Percentiles rank a stretch among this genome's conserved stretches.
These are phyloP conservation scores for Xylocampa areola DNA, from an alignment of 2,888 invertebrate species.

Conservation along the genomic window DNA sequence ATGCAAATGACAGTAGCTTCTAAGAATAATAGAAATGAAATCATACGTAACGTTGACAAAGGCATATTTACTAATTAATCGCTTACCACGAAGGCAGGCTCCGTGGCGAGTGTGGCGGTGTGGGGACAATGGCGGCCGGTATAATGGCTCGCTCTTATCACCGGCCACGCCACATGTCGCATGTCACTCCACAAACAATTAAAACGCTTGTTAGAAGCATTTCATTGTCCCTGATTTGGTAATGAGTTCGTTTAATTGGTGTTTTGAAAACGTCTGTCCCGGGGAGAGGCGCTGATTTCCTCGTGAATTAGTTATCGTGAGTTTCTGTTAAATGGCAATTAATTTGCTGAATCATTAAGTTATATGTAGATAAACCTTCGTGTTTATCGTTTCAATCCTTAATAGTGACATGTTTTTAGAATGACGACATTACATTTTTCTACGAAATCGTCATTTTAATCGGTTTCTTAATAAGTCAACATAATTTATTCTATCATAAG, in stretches of 20 bases:
- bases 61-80: conserved; percentile 38
- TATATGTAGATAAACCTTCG: neutral
- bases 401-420: neutral
- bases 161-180: conserved; percentile 1
- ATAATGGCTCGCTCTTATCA: conserved; percentile 2
- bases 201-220: conserved; percentile 37
- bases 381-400: neutral
- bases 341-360: neutral
- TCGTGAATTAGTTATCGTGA: conserved; percentile 7
- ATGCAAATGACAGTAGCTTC: conserved; percentile 35
- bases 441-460: conserved; percentile 1
- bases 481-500: neutral
- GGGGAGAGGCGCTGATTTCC: neutral
- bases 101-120: neutral
- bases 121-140: neutral
- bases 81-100: conserved; percentile 31
- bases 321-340: conserved; percentile 9
- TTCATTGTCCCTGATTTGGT: conserved; percentile 37
- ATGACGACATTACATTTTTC: conserved; percentile 5
- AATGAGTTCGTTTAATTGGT: conserved; percentile 46
- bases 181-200: conserved; percentile 21
- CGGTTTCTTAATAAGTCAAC: neutral
- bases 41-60: conserved; percentile 35
- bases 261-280: conserved; percentile 28
- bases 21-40: conserved; percentile 45